Percentiles rank a stretch among this genome's conserved stretches.
phyloP scores from a whole-genome alignment of 2,113 vertebrate genomes.

The Oreochromis aureus region DNA sequence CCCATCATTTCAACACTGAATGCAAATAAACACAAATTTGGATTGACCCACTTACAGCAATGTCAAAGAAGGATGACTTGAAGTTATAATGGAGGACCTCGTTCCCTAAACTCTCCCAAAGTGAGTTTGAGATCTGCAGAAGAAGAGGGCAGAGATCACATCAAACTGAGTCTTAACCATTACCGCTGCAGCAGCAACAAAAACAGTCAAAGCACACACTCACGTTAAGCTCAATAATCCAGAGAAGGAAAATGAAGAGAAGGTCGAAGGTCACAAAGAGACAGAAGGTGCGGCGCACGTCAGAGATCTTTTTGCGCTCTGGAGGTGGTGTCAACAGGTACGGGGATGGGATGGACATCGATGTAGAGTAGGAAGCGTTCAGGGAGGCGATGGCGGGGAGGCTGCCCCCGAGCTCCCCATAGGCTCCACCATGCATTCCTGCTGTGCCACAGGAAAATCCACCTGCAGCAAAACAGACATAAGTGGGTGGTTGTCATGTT shows the following conservation, averaged over 20 bases:
- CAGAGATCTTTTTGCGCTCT: slow-evolving; percentile 83
- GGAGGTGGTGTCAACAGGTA: slow-evolving; percentile 60
- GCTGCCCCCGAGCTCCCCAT: slow-evolving; percentile 80
- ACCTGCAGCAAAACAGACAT: neutral
- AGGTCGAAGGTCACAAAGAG: slow-evolving; percentile 98
- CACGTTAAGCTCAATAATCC: slow-evolving; percentile 97
- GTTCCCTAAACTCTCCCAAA: slow-evolving; percentile 75
- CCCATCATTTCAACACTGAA: neutral
- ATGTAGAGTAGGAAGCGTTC: slow-evolving; percentile 80
- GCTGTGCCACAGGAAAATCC: neutral
- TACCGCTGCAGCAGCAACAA: too few relatives aligned
- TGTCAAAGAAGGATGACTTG: slow-evolving; percentile 91
- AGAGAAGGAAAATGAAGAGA: slow-evolving; percentile 92
- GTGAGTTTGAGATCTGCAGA: slow-evolving; percentile 77
- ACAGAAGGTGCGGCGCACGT: slow-evolving; percentile 96
- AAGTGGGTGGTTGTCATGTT: neutral
- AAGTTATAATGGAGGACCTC: slow-evolving; percentile 85
- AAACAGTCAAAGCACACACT: neutral
- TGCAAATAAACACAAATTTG: neutral
- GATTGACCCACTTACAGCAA: slow-evolving; percentile 83
- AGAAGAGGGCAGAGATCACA: neutral
- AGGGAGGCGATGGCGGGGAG: slow-evolving; percentile 88
- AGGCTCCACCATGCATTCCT: slow-evolving; percentile 71
- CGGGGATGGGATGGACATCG: slow-evolving; percentile 71
- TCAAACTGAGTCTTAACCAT: neutral